Percentiles rank a stretch among this genome's conserved stretches.
Evolutionary conservation across 2,113 vertebrate species (phyloP).

Genomic region (Ranitomeya variabilis): DNA sequence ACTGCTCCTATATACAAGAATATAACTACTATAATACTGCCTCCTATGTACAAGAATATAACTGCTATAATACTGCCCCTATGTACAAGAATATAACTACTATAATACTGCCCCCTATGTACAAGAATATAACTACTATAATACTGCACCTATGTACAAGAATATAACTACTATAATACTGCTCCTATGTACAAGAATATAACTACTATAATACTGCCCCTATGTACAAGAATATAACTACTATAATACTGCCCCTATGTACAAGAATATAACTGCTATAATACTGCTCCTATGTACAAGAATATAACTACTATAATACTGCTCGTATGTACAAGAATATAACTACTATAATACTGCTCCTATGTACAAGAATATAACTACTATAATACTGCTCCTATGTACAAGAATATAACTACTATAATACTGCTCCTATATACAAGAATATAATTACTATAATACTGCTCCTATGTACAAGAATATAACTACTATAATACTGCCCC

Average conservation of each 20-base stretch:
- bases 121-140: neutral
- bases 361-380: too few species aligned
- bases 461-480: slow-evolving; percentile 5
- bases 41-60: neutral
- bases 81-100: neutral
- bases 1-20: neutral
- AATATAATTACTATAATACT: neutral
- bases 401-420: neutral
- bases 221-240: neutral
- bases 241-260: neutral
- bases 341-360: too few species aligned
- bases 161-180: too few species aligned
- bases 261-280: neutral
- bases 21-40: too few species aligned
- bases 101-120: neutral
- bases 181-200: neutral
- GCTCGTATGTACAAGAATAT: neutral
- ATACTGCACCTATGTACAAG: neutral
- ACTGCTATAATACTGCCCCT: neutral
- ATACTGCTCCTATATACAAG: too few species aligned
- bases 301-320: neutral
- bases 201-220: neutral
- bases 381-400: too few species aligned
- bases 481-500: slow-evolving; percentile 9
- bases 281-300: neutral